Evolutionary conservation across 2,888 invertebrate species (phyloP), one percentile per base, ranked within the genome.

Genomic region (Agrochola macilenta): DNA sequence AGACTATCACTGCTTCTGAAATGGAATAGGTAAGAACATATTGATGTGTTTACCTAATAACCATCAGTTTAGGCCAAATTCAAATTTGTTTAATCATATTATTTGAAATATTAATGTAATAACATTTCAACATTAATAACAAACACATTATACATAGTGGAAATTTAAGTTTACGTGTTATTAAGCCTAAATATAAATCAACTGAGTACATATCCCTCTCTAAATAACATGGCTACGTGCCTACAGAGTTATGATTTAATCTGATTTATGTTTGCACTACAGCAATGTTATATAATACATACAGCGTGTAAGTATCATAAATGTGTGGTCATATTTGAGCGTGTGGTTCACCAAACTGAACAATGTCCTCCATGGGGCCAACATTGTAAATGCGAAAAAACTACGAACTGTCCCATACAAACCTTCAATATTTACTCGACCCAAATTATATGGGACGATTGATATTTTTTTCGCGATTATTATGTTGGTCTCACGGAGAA

Each of bases 201-300:
- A 54, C 69, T 75, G 30, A 39, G 30, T 76, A 83, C 64, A 81
- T 75, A 71, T 66, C 58, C 83, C 61, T 74, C 54, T 52, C 73
- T 74, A 86, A 83, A 86, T 86, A 83, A 74, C 70, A 82, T 64
- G 60, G 5, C 57, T 82, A 83, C 83, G 86, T 86, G 83, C 76
- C 49, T 82, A 49, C 76, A 66, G 26, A 68, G 70, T 76, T 82
- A 71, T 86, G 83, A 86, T 83, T 82, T 82, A 64, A 86, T 83
- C 83, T 82, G 73, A 86, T 86, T 83, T 86, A 83, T 83, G 86
- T 77, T 76, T 66, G 64, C 61, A 61, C 20, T 79, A 83, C 17
- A 71, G 39, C 43, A 68, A 54, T 63, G 58, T 63, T 80, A 68
- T 58, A 35, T 30, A 49, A 70, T 20, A 58, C 23, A 43, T 72